Evolutionary conservation across 2,888 invertebrate genomes (phyloP), one percentile per base, ranked within the genome.

Genomic region (Allacma fusca): DNA sequence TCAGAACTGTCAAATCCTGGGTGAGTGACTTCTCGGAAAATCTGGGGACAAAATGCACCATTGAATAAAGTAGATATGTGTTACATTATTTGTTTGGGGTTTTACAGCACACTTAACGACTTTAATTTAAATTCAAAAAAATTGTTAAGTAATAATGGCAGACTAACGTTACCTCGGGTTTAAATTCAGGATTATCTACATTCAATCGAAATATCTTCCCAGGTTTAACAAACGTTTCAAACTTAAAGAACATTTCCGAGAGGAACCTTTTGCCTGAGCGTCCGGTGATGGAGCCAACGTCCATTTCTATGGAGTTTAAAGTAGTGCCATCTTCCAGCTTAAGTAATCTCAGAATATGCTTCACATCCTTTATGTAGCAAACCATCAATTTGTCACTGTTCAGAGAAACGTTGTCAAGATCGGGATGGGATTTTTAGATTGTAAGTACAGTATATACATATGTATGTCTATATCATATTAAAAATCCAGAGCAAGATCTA

Each of bases 361-460:
- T 97, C 13, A 98, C 98, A 89, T 99, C 96, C 85, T 94, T 91
- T 78, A 98, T 91, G 86, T 97, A 98, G 86, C 93, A 93, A 44
- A 96, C 88, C 73, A 97, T 90, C 44, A 98, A 89, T 87, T 95
- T 94, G 86, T 96, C 91, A 19, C 80, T 81, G 34, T 23, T n/a
- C n/a, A n/a, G n/a, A n/a, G n/a, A n/a, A n/a, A n/a, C n/a, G n/a
- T n/a, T n/a, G n/a, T n/a, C n/a, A n/a, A n/a, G n/a, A n/a, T n/a
- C n/a, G n/a, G n/a, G n/a, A n/a, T n/a, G n/a, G n/a, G n/a, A n/a
- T n/a, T n/a, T n/a, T n/a, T n/a, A n/a, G n/a, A n/a, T n/a, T n/a
- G n/a, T n/a, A n/a, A n/a, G n/a, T n/a, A n/a, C n/a, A n/a, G n/a
- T n/a, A n/a, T n/a, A n/a, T n/a, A n/a, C 16, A 34, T 34, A 34